phyloP scores from a whole-genome alignment of 2,888 invertebrate species.

The Aleiodes alternator region DNA sequence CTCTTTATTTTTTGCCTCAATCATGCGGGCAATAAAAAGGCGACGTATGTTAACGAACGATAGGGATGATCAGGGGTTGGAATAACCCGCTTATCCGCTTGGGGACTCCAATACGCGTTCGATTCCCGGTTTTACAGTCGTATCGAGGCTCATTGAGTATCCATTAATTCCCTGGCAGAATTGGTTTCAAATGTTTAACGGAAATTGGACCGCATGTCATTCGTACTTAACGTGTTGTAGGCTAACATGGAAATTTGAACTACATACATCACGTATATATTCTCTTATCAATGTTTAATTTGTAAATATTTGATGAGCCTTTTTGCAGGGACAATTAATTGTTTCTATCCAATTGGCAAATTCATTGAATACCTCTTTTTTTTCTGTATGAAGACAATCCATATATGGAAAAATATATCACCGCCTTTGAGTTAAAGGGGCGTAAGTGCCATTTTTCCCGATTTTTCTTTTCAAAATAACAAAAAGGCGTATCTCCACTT shows the following conservation, averaged over 20 bases:
- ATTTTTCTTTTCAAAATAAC: too few relatives aligned
- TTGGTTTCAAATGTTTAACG: conserved; percentile 31
- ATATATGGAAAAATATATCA: too few relatives aligned
- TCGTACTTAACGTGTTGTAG: conserved; percentile 12
- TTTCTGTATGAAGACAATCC: too few relatives aligned
- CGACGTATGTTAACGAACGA: background rate
- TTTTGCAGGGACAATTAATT: background rate
- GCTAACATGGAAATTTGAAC: conserved; percentile 13
- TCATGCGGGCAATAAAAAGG: background rate
- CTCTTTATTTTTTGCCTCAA: too few relatives aligned
- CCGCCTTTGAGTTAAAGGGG: too few relatives aligned
- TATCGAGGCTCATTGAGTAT: conserved; percentile 42
- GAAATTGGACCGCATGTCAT: conserved; percentile 32
- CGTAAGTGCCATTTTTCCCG: too few relatives aligned
- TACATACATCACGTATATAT: conserved; percentile 11
- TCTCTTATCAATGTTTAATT: conserved; percentile 9
- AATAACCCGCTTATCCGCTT: conserved; percentile 38
- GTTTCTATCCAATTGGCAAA: too few relatives aligned
- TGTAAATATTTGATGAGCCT: background rate
- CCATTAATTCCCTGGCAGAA: conserved; percentile 43
- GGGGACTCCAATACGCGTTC: conserved; percentile 27
- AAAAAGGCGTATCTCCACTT: too few relatives aligned
- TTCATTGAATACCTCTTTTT: too few relatives aligned
- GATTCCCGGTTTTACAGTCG: conserved; percentile 43
- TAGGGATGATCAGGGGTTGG: background rate